Evolutionary conservation across 2,888 invertebrate genomes (phyloP), one percentile per base, ranked within the genome.

Genomic region (Lissonota sp.): DNA sequence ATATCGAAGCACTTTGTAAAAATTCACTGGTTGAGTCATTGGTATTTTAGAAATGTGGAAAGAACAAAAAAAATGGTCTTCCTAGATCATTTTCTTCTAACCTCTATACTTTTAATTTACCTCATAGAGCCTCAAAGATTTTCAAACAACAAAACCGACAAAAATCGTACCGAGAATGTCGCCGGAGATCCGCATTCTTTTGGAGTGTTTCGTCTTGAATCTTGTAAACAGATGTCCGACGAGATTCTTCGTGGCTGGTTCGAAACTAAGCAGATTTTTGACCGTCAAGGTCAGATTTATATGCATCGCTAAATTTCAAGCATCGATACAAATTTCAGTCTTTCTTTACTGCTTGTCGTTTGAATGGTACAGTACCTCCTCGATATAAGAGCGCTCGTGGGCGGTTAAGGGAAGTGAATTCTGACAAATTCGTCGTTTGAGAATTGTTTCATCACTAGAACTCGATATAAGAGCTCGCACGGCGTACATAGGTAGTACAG

Each of bases 171-270:
- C 53, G 46, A 62, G 62, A 69, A 63, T 79, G 26, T 67, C 46
- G 42, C 10, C 46, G 63, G 55, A 63, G 62, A 78, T 73, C 73
- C 72, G 79, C 69, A 67, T 73, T 69, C 73, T 73, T 64, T 37
- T 42, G 26, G 3, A 26, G 3, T 26, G 4, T 53, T 42, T 67
- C 40, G 57, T 37, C 62, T 12, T 14, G 49, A 71, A 37, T 71
- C 60, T 60, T 71, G 40, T 51, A 40, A 26, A 40, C 40, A 14
- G 57, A 44, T 44, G 44, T 44, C 60, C 1, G 14, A 40, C n/a
- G 14, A 14, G 14, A 57, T 51, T 71, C 49, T 60, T 60, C 49
- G 46, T 12, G 8, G 44, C 8, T 44, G 7, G 44, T 44, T 44
- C 44, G 4, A 6, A 44, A 44, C 4, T 44, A 6, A 44, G 44